These are phyloP conservation scores for Leptatherina wallacei DNA, from an alignment of 2,797 vertebrate genomes.

Conservation along the genomic window DNA sequence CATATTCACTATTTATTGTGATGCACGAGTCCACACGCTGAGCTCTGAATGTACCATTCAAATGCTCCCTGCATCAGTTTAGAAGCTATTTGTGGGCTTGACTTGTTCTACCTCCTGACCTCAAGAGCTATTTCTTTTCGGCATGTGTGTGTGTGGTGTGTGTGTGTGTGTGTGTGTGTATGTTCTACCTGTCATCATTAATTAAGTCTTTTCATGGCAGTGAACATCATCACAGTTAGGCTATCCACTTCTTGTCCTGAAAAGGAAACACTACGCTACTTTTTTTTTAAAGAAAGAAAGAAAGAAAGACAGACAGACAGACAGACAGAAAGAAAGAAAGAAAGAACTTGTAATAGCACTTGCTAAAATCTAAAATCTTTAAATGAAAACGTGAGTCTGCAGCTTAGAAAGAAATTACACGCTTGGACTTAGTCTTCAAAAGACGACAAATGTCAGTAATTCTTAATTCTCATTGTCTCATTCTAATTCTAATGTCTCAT, in stretches of 20 bases:
- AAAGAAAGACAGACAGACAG: too few relatives aligned
- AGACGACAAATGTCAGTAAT: not conserved
- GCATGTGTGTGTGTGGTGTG: not conserved
- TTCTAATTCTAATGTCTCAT: too few relatives aligned
- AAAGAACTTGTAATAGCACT: not conserved
- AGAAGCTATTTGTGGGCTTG: constrained; percentile 63
- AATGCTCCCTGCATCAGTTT: constrained; percentile 57
- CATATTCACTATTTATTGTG: constrained; percentile 65
- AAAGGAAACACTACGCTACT: not conserved
- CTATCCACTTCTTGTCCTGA: not conserved
- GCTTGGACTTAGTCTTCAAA: not conserved
- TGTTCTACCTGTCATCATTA: not conserved
- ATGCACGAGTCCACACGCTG: constrained; percentile 28
- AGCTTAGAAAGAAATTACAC: too few relatives aligned
- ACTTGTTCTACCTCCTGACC: constrained; percentile 55
- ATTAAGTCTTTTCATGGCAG: not conserved
- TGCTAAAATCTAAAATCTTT: too few relatives aligned
- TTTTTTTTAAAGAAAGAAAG: not conserved
- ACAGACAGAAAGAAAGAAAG: too few relatives aligned
- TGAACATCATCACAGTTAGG: not conserved
- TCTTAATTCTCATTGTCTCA: too few relatives aligned
- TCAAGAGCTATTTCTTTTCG: constrained; percentile 27
- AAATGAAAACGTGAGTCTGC: not conserved
- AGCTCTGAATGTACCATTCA: constrained; percentile 63
- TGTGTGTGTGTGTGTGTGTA: constrained; percentile 3